These are phyloP conservation scores for Hylaeus anthracinus DNA, from an alignment of 1,140 invertebrate genomes.

Conservation along the genomic window DNA sequence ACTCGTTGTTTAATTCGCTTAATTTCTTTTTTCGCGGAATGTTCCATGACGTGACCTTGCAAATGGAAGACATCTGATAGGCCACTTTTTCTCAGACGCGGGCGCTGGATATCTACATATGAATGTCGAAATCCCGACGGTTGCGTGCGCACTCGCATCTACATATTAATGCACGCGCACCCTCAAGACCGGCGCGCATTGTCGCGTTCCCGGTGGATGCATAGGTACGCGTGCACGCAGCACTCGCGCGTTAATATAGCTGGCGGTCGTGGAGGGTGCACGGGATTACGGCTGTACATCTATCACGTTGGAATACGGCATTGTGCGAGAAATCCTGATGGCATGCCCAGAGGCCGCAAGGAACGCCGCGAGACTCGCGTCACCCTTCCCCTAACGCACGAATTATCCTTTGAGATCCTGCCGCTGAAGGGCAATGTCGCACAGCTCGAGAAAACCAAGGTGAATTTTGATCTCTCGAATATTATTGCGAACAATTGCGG, in stretches of 20 bases:
- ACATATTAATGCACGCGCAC: conserved; percentile 59
- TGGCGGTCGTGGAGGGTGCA: conserved; percentile 23
- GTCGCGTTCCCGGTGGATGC: conserved; percentile 47
- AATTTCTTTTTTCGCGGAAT: no score
- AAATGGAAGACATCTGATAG: no score
- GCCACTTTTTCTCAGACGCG: conserved; percentile 19
- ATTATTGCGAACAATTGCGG: no score
- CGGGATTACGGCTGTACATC: conserved; percentile 71
- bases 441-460: no score
- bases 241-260: conserved; percentile 68
- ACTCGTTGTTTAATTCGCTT: no score
- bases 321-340: conserved; percentile 73
- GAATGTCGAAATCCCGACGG: conserved; percentile 44
- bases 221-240: conserved; percentile 46
- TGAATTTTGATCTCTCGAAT: no score
- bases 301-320: conserved; percentile 71
- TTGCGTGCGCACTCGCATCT: conserved; percentile 30
- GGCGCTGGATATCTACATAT: conserved; percentile 49
- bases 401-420: conserved; percentile 55
- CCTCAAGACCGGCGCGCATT: conserved; percentile 33
- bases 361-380: conserved; percentile 46
- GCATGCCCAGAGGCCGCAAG: conserved; percentile 67
- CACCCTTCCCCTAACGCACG: conserved; percentile 52
- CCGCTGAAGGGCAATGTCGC: neutral
- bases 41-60: no score